Conservation (phyloP, 1,140 invertebrate genomes). For the Polypedilum pembai region DNA sequence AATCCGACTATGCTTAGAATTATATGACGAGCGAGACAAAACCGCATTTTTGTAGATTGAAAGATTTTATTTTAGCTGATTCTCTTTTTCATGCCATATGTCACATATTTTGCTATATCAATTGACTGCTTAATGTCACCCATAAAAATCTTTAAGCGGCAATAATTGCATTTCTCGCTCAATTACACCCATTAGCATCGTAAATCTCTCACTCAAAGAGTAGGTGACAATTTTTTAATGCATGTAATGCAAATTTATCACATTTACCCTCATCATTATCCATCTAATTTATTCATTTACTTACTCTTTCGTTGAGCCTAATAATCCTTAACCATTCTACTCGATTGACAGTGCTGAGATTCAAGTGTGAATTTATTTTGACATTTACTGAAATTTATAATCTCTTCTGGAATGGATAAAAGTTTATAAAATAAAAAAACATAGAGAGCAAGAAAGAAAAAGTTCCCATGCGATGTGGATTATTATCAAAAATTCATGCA, state of each 20-base stretch:
- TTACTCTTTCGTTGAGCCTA: no score
- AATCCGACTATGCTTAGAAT: not conserved
- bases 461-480: not conserved
- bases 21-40: not conserved
- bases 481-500: conserved; percentile 27
- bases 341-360: no score
- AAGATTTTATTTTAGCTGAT: no score
- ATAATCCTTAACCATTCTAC: no score
- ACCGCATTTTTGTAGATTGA: no score
- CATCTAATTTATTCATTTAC: conserved; percentile 8
- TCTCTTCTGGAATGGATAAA: not conserved
- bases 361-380: not conserved
- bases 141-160: not conserved
- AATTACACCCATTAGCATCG: conserved; percentile 24
- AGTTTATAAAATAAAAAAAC: not conserved
- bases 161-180: conserved; percentile 22
- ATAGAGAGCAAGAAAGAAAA: not conserved
- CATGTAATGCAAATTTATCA: not conserved
- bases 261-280: not conserved
- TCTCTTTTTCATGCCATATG: conserved; percentile 10
- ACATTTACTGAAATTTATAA: conserved; percentile 28
- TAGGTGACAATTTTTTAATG: conserved; percentile 12
- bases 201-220: not conserved
- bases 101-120: not conserved
- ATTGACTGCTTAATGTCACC: not conserved